Conservation (phyloP, 2,113 vertebrate species). For the Tympanuchus pallidicinctus region DNA sequence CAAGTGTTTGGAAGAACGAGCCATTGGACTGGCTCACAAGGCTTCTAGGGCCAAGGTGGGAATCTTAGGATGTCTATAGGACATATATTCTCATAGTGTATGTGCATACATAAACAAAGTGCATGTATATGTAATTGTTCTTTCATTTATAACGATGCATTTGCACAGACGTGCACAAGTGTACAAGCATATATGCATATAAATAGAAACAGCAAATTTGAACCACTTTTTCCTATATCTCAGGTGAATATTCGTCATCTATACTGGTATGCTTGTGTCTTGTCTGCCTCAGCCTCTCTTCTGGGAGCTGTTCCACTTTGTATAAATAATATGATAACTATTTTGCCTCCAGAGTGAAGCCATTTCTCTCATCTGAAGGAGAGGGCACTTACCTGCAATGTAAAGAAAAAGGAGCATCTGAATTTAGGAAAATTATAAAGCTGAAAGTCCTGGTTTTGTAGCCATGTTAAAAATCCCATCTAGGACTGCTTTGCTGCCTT, state of each 20-base stretch:
- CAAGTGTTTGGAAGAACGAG: background rate
- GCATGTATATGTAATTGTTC: background rate
- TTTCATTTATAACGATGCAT: background rate
- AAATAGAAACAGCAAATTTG: background rate
- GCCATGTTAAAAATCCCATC: background rate
- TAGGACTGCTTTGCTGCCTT: background rate
- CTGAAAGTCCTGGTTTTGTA: background rate
- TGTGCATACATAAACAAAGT: background rate
- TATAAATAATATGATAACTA: conserved; percentile 4
- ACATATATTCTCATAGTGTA: background rate
- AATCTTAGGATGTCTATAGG: background rate
- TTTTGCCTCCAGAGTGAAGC: background rate
- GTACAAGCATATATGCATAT: background rate
- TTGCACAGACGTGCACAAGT: background rate
- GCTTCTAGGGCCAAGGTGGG: background rate
- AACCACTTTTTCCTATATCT: background rate
- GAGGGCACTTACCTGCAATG: background rate
- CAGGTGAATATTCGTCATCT: background rate
- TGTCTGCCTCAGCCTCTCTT: background rate
- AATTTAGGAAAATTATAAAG: background rate
- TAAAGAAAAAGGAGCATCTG: background rate
- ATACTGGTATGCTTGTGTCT: background rate
- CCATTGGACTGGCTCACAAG: background rate
- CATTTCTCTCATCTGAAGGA: background rate
- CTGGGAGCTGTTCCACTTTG: conserved; percentile 50